Conservation (phyloP, 2,888 invertebrate genomes). For the Drosophila mayaguana region DNA sequence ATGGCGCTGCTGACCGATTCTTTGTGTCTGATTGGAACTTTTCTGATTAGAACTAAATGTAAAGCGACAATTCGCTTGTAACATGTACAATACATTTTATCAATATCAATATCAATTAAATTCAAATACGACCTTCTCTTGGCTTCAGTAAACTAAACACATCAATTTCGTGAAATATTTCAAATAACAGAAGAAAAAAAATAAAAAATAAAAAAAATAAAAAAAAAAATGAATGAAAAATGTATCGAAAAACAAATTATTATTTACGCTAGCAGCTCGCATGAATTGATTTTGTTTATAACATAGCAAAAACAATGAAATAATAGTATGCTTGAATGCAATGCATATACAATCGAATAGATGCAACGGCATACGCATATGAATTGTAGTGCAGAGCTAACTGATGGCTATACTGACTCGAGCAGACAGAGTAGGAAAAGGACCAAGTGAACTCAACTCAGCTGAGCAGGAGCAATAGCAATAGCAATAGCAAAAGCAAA, state of each 20-base stretch:
- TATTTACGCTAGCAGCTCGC: neutral
- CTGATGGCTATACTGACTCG: slow-evolving; percentile 34
- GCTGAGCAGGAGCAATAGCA: neutral
- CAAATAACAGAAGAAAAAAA: neutral
- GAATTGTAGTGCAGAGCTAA: slow-evolving; percentile 25
- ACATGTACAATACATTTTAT: neutral
- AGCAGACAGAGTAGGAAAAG: slow-evolving; percentile 31
- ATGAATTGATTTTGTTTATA: slow-evolving; percentile 24
- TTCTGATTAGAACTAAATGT: neutral
- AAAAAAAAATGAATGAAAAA: too few species aligned
- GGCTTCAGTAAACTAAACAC: neutral
- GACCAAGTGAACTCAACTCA: slow-evolving; percentile 1
- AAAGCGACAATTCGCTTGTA: neutral
- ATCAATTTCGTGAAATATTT: neutral
- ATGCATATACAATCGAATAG: slow-evolving; percentile 5
- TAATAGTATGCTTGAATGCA: neutral
- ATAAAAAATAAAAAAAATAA: too few species aligned
- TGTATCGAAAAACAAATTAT: slow-evolving; percentile 2
- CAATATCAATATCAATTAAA: neutral
- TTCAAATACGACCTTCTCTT: too few species aligned
- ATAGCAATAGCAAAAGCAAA: slow-evolving; percentile 23
- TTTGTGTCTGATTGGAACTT: neutral
- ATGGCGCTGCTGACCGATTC: neutral
- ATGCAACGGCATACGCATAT: neutral
- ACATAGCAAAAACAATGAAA: slow-evolving; percentile 12